Evolutionary conservation across 1,140 invertebrate species (phyloP), one percentile per base, ranked within the genome.

Genomic region (Penaeus japonicus): DNA sequence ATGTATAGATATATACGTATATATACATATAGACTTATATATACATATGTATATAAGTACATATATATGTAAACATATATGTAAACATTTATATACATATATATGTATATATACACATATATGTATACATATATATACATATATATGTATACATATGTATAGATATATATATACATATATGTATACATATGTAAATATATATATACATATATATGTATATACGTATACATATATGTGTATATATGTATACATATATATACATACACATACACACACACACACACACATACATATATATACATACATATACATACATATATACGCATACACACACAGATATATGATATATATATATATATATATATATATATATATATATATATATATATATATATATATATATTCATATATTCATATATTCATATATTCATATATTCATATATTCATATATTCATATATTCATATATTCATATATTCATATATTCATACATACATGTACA

Each of bases 331-430:
- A 75, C 30, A 75, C 30, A 24, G 12, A 24, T 17, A 24, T 17
- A 75, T 75, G 12, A 22, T 22, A 75, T 75, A 75, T 75, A 47
- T 78, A 27, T 78, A 78, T 32, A 78, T n/a, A 78, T 78, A 27
- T 78, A 78, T 32, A 27, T 32, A 78, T 78, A 78, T 78, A 78
- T 78, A 78, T 78, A 78, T 78, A 78, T 78, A 78, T 78, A 78
- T 78, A 78, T 78, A 78, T 78, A 78, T 78, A 78, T 78, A 78
- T 78, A 78, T 78, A 78, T 78, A 78, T 78, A 78, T 78, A 78
- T 78, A 78, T 78, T 30, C 32, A 78, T 78, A 32, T 78, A 78
- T 78, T 30, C 32, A 78, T 78, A 78, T 78, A 78, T 47, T 4
- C 32, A 78, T 78, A 78, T 78, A 78, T 32, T 30, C 32, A 32